Percentiles rank a stretch among this genome's conserved stretches.
Evolutionary conservation across 2,797 vertebrate genomes (phyloP).

Genomic region (Eulemur rubriventer): DNA sequence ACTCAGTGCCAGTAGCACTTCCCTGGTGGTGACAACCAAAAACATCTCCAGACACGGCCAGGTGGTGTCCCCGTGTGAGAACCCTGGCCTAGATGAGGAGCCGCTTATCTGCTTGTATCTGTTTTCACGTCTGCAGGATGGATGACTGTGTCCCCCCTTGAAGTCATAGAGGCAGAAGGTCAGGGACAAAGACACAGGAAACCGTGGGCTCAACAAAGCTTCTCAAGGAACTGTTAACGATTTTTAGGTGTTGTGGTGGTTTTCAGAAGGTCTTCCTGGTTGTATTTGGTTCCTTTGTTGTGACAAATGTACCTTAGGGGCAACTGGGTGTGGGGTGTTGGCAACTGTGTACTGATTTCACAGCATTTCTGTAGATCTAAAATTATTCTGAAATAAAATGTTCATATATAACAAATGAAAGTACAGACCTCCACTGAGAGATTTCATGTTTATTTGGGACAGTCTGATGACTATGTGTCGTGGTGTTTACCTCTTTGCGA

Average conservation of each 20-base stretch:
- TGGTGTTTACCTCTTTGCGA: no score
- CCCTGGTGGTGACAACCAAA: accelerated
- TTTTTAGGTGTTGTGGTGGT: background rate
- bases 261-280: background rate
- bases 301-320: background rate
- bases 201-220: accelerated
- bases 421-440: background rate
- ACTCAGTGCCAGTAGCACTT: background rate
- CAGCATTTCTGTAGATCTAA: background rate
- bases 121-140: background rate
- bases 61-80: background rate
- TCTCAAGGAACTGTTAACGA: background rate
- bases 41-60: background rate
- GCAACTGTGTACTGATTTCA: accelerated
- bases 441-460: no score
- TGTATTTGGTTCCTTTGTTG: background rate
- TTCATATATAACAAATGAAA: slow-evolving; percentile 12
- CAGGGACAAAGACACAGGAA: background rate
- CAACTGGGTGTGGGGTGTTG: background rate
- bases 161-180: background rate
- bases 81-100: background rate
- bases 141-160: background rate
- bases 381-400: slow-evolving; percentile 40
- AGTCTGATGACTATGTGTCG: no score
- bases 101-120: background rate